Evolutionary conservation across 2,888 invertebrate species (phyloP).

Genomic region (Machimus atricapillus): DNA sequence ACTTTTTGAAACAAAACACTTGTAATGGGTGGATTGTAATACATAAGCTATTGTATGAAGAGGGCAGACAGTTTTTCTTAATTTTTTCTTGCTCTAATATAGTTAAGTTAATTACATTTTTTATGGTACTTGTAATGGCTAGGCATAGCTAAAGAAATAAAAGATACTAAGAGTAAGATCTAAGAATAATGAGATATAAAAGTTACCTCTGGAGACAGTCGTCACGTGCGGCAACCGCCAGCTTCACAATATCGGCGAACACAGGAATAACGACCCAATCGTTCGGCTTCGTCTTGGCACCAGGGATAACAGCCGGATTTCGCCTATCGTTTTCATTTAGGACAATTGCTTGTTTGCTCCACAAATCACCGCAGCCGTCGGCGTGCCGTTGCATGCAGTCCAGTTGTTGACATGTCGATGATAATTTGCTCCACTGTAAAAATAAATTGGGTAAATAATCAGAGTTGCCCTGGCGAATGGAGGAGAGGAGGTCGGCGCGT

Average conservation of each 20-base stretch:
- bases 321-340: slow-evolving; percentile 57
- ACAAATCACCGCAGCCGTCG: slow-evolving; percentile 61
- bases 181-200: neutral
- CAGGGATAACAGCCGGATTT: slow-evolving; percentile 45
- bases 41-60: no score
- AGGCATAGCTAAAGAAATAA: neutral
- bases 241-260: slow-evolving; percentile 63
- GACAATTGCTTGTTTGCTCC: slow-evolving; percentile 61
- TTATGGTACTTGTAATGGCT: neutral
- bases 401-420: slow-evolving; percentile 61
- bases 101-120: neutral
- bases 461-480: neutral
- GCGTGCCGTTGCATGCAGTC: slow-evolving; percentile 62
- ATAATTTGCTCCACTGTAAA: slow-evolving; percentile 60
- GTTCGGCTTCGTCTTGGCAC: slow-evolving; percentile 54
- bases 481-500: neutral
- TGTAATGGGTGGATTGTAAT: no score
- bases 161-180: neutral
- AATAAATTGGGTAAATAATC: slow-evolving; percentile 32
- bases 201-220: slow-evolving; percentile 61
- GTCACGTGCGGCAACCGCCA: slow-evolving; percentile 61
- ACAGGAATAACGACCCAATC: slow-evolving; percentile 64
- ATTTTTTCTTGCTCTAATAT: neutral
- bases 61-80: no score
- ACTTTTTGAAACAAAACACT: no score